Evolutionary conservation across 2,888 invertebrate genomes (phyloP), one percentile per base, ranked within the genome.

Genomic region (Metalampra italica): DNA sequence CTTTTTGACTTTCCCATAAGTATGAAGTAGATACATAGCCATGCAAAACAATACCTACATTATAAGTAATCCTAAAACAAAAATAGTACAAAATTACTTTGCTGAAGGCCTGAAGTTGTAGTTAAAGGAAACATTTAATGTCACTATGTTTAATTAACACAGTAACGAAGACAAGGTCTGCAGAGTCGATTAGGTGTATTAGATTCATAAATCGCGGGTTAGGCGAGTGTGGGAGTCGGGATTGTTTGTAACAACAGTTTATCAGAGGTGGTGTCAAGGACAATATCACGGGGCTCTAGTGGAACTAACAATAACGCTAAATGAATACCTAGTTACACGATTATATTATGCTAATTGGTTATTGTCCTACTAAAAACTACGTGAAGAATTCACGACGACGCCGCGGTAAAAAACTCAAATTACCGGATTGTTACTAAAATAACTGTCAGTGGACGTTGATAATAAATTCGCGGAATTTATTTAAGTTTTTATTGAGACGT

Each of bases 201-300:
- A 67, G 63, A 66, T 66, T 71, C 68, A 71, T 72, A 74, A 73
- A 71, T 74, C 70, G 69, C 68, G 52, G 64, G 66, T 61, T 64
- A 61, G 60, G 57, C 57, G 62, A 72, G 75, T 77, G 85, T 85
- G 83, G 84, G 84, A 82, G 62, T 60, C 56, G 51, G 73, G 69
- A 73, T 74, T 81, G 75, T 78, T 70, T 58, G 60, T 61, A 68
- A 64, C 66, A 69, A 66, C 70, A 55, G 67, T 72, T 67, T 68
- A 73, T 70, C 69, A 70, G 55, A 51, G 57, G 64, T 63, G 56
- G 66, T 75, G 75, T 74, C 82, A 83, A 80, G 82, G 82, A 75
- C 46, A 46, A n/a, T 14, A 22, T 22, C 64, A 55, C 42, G 15
- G 40, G 40, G 9, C 49, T 48, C 43, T 14, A 29, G 14, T 47